These are phyloP conservation scores for Phallusia fumigata DNA, from an alignment of 23 tunicate genomes.

Conservation along the genomic window DNA sequence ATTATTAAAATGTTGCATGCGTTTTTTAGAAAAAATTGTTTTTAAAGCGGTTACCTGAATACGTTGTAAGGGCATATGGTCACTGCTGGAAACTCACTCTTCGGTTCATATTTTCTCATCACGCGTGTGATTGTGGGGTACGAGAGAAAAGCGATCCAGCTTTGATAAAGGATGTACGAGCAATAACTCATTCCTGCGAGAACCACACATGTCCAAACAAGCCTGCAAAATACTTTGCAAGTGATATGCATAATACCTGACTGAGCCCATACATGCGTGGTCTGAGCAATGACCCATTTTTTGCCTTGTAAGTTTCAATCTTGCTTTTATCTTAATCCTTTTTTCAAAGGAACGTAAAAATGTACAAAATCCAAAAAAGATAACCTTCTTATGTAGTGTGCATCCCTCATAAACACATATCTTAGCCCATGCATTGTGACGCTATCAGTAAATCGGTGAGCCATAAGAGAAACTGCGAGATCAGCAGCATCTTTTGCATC, in stretches of 20 bases:
- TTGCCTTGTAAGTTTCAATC: no score
- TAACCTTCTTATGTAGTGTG: conserved; percentile 42
- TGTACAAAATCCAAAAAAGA: no score
- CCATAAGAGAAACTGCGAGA: conserved; percentile 21
- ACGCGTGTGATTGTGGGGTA: conserved; percentile 41
- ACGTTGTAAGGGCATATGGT: conserved; percentile 52
- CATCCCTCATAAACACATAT: conserved; percentile 61
- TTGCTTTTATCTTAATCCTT: no score
- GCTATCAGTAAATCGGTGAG: conserved; percentile 43
- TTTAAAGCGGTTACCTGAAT: conserved; percentile 50
- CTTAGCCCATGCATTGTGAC: conserved; percentile 69
- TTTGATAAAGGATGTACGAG: conserved; percentile 26
- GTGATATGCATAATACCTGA: no score
- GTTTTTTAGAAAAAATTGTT: no score
- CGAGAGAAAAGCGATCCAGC: conserved; percentile 23
- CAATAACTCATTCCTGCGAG: conserved; percentile 47
- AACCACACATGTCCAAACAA: conserved; percentile 52
- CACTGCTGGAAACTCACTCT: conserved; percentile 58
- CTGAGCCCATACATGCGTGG: no score
- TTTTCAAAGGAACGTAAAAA: no score
- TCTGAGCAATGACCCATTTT: no score
- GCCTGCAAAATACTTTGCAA: conserved; percentile 38
- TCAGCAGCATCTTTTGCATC: conserved; percentile 14
- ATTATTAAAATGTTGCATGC: no score
- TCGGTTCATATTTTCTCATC: conserved; percentile 8